These are phyloP conservation scores for Bovichtus diacanthus DNA, from an alignment of 2,797 vertebrate genomes.

Conservation along the genomic window DNA sequence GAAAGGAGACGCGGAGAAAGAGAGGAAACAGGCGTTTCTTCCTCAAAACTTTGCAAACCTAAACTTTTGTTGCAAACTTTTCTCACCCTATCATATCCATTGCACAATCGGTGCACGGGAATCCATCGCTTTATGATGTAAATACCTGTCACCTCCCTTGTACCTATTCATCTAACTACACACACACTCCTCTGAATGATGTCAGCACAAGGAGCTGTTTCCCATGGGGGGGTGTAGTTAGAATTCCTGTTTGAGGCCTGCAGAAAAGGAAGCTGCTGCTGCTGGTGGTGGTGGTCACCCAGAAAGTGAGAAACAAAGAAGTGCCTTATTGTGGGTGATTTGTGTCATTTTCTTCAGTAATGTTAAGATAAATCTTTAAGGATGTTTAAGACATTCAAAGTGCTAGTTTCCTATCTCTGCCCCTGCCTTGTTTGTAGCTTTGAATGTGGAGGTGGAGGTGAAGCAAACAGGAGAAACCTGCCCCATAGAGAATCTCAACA, in stretches of 20 bases:
- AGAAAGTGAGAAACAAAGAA: constrained; percentile 31
- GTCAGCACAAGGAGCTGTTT: constrained; percentile 57
- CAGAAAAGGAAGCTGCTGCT: constrained; percentile 48
- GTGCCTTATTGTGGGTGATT: neutral
- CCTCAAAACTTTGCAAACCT: constrained; percentile 16
- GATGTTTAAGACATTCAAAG: neutral
- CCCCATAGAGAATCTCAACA: constrained; percentile 71
- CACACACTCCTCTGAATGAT: constrained; percentile 51
- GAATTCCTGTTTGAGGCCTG: constrained; percentile 64
- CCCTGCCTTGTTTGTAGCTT: neutral
- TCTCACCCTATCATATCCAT: constrained; percentile 42
- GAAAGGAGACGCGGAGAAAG: neutral
- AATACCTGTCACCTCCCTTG: constrained; percentile 64
- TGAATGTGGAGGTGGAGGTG: constrained; percentile 18
- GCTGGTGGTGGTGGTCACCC: constrained; percentile 16
- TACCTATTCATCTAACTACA: constrained; percentile 46
- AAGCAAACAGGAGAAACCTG: constrained; percentile 72
- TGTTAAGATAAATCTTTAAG: neutral
- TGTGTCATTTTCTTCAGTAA: constrained; percentile 5
- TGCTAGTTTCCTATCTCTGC: neutral
- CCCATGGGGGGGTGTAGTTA: constrained; percentile 53
- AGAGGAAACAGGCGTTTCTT: constrained; percentile 25
- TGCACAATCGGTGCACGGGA: constrained; percentile 65
- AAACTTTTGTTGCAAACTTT: constrained; percentile 10
- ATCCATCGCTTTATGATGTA: constrained; percentile 61